Base-by-base conservation (phyloP, 2,113 vertebrate species). In the Rousettus leschenaultii region DNA sequence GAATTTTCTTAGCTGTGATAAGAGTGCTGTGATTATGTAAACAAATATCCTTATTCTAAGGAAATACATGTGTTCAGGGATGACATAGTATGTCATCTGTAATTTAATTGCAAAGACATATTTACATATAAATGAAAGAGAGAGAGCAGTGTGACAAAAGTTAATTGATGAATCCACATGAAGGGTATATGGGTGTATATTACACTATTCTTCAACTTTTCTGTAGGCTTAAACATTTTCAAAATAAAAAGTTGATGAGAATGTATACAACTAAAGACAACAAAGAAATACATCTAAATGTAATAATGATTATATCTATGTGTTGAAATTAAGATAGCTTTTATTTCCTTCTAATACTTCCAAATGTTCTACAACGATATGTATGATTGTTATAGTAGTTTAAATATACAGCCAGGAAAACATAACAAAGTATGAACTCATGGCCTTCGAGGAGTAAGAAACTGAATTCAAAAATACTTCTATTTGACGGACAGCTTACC, bases 1-100 rank as follows among this genome's bases (percentile, higher is more conserved):
- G 18, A 91, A 66, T 89, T 93, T 84, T 84, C 55, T 86, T 86
- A 51, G 51, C 38, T 94, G n/a, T 57, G 63, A 89, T 75, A 66
- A 87, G 61, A 5, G 16, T 40, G 68, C 1, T 73, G 26, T 55
- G 55, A 84, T 28, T 40, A 82, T 48, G 57, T 71, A n/a, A 89
- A 48, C 2, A 33, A 71, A 78, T 33, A 57, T 45, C 14, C 19
- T 80, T 66, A 65, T 66, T 59, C 30, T 59, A 63, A 74, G 45
- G 10, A 78, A 95, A 55, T 63, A 30, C n/a, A 68, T 53, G 57
- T 63, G 4, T 74, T 89, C 22, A 48, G n/a, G 19, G 15, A 57
- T 51, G 8, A 66, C 13, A 55, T 4, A 28, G 8, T 35, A 70
- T 30, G 8, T 53, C 15, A 8, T 75, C 16, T 77, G 14, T 6